Percentiles rank a stretch among this genome's conserved stretches.
Conservation (phyloP, 2,113 vertebrate species). For the Otocyon megalotis region DNA sequence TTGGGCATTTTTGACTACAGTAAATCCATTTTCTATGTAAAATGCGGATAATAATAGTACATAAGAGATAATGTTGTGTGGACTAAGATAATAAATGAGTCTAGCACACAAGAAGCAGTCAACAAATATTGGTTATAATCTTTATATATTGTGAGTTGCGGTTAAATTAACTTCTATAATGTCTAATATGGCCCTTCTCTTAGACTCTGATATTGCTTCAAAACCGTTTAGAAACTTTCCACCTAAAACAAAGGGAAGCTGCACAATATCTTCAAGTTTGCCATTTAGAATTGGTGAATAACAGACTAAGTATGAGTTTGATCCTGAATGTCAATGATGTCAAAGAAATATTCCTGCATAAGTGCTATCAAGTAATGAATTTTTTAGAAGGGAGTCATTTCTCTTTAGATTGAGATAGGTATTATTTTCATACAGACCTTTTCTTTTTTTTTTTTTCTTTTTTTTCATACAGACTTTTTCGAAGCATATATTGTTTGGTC, state of each 20-base stretch:
- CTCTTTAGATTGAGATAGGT: slow-evolving; percentile 8
- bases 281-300: not conserved
- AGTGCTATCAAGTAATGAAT: not conserved
- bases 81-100: not conserved
- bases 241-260: not conserved
- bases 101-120: not conserved
- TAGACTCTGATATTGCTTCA: not conserved
- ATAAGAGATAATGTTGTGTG: not conserved
- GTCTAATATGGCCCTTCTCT: not conserved
- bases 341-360: not conserved
- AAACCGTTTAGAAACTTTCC: not conserved
- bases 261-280: not conserved
- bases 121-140: not conserved
- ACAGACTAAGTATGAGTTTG: not conserved
- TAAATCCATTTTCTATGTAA: not conserved
- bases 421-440: slow-evolving; percentile 2
- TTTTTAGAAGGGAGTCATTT: slow-evolving; percentile 19
- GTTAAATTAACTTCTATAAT: not conserved
- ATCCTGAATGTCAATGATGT: not conserved
- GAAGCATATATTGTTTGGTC: not conserved
- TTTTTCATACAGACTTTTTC: slow-evolving; percentile 25
- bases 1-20: not conserved
- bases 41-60: not conserved
- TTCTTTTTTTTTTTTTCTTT: too few species aligned
- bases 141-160: not conserved